Percentiles rank a stretch among this genome's conserved stretches.
phyloP scores from a whole-genome alignment of 53 echinoderm and acorn worm species.

The Paelopatides confundens region DNA sequence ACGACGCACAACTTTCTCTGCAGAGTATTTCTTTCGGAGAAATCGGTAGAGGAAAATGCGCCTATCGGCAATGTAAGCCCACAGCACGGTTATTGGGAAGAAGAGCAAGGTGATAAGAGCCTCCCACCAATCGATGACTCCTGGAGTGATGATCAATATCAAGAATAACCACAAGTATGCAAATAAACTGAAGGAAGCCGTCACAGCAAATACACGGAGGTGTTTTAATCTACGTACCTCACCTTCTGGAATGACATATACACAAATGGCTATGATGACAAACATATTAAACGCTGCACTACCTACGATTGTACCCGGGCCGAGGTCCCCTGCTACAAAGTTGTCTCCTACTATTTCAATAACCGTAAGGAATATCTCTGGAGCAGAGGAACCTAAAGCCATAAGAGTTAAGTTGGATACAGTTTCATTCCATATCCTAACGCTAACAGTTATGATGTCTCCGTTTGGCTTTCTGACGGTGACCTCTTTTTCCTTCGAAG shows the following conservation, averaged over 20 bases:
- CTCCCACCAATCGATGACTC: slow-evolving; percentile 81
- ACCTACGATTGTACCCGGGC: slow-evolving; percentile 98
- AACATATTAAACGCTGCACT: slow-evolving; percentile 99
- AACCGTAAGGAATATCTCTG: slow-evolving; percentile 93
- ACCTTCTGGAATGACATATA: slow-evolving; percentile 85
- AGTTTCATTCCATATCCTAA: slow-evolving; percentile 97
- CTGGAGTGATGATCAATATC: slow-evolving; percentile 78
- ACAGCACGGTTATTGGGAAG: slow-evolving; percentile 88
- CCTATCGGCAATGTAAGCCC: slow-evolving; percentile 95
- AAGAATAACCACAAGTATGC: slow-evolving; percentile 93
- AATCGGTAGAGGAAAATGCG: slow-evolving; percentile 95
- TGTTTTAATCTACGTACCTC: slow-evolving; percentile 88
- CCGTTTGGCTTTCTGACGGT: slow-evolving; percentile 89
- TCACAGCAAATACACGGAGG: slow-evolving; percentile 96
- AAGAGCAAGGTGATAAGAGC: slow-evolving; percentile 88
- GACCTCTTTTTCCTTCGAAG: slow-evolving; percentile 93
- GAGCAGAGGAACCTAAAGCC: slow-evolving; percentile 98
- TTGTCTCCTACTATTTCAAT: slow-evolving; percentile 88
- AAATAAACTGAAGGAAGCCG: slow-evolving; percentile 91
- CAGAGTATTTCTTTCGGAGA: slow-evolving; percentile 96
- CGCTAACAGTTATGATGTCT: slow-evolving; percentile 86
- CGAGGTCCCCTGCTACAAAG: slow-evolving; percentile 92
- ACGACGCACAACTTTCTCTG: slow-evolving; percentile 84
- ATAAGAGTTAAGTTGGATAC: slow-evolving; percentile 97
- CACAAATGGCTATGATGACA: slow-evolving; percentile 94